Evolutionary conservation across 1,140 invertebrate species (phyloP).

Genomic region (Drosophila truncata): DNA sequence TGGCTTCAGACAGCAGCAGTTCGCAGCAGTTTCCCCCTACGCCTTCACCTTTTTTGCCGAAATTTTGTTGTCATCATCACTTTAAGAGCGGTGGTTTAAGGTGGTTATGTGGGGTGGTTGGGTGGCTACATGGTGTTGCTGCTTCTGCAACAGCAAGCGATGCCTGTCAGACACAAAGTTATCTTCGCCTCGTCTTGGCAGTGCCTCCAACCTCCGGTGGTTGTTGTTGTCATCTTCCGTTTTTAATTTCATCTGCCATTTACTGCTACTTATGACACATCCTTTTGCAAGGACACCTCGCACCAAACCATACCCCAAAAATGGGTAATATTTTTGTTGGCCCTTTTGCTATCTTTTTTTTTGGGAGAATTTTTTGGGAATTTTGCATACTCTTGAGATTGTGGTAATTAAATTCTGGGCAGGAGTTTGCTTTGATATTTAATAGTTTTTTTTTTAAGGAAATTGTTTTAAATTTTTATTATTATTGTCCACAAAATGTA

Average conservation of each 20-base stretch:
- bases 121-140: slow-evolving; percentile 14
- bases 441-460: not conserved
- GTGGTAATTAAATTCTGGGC: not conserved
- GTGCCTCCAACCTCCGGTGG: slow-evolving; percentile 7
- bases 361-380: slow-evolving; percentile 8
- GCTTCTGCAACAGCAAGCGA: slow-evolving; percentile 40
- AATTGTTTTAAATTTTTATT: not conserved
- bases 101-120: slow-evolving; percentile 4
- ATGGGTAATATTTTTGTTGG: slow-evolving; percentile 24
- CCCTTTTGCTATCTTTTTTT: slow-evolving; percentile 34
- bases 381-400: slow-evolving; percentile 25
- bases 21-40: slow-evolving; percentile 25
- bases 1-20: slow-evolving; percentile 38
- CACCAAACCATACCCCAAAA: slow-evolving; percentile 22
- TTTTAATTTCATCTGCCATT: slow-evolving; percentile 84
- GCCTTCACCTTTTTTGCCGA: slow-evolving; percentile 48
- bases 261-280: slow-evolving; percentile 83
- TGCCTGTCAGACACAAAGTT: slow-evolving; percentile 78
- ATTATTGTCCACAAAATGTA: not conserved
- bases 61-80: slow-evolving; percentile 84
- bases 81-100: slow-evolving; percentile 45
- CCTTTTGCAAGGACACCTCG: slow-evolving; percentile 50
- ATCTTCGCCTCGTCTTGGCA: slow-evolving; percentile 65
- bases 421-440: not conserved
- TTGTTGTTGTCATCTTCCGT: slow-evolving; percentile 70